A percentile compares a stretch with the other conserved stretches of the same genome.
These are phyloP conservation scores for Caenorhabditis briggsae DNA, from an alignment of 1,140 invertebrate species.

Conservation along the genomic window DNA sequence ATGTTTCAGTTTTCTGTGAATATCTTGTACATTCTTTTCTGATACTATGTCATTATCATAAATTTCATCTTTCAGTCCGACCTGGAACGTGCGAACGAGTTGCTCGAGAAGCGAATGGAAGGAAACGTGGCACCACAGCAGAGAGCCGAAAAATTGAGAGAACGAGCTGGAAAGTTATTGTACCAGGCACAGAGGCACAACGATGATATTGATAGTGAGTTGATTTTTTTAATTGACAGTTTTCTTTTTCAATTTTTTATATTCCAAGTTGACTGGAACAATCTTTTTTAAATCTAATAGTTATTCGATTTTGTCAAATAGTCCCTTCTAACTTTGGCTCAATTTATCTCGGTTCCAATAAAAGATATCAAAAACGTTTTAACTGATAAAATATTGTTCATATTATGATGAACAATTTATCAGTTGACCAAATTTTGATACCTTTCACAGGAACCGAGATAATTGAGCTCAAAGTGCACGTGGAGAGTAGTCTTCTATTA, in stretches of 20 bases:
- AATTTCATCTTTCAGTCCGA: slow-evolving; percentile 36
- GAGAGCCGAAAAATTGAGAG: slow-evolving; percentile 58
- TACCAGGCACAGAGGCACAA: slow-evolving; percentile 63
- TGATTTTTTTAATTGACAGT: background rate
- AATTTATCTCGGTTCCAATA: background rate
- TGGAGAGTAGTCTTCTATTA: no score
- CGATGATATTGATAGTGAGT: slow-evolving; percentile 62
- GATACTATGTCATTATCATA: no score
- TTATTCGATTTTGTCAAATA: slow-evolving; percentile 32
- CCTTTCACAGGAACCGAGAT: no score
- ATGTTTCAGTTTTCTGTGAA: background rate
- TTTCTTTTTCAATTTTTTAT: no score
- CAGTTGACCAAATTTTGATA: no score
- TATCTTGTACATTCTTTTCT: no score
- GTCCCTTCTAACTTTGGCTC: background rate
- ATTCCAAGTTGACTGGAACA: no score
- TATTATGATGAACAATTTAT: no score
- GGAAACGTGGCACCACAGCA: slow-evolving; percentile 61
- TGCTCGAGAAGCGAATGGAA: slow-evolving; percentile 50
- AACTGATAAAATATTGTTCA: no score
- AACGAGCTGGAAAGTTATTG: slow-evolving; percentile 58
- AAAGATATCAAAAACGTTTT: no score
- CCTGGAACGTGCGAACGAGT: slow-evolving; percentile 27
- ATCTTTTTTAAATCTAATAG: no score
- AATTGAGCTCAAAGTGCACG: no score